Evolutionary conservation across 2,113 vertebrate genomes (phyloP).

Genomic region (Alouatta palliata): DNA sequence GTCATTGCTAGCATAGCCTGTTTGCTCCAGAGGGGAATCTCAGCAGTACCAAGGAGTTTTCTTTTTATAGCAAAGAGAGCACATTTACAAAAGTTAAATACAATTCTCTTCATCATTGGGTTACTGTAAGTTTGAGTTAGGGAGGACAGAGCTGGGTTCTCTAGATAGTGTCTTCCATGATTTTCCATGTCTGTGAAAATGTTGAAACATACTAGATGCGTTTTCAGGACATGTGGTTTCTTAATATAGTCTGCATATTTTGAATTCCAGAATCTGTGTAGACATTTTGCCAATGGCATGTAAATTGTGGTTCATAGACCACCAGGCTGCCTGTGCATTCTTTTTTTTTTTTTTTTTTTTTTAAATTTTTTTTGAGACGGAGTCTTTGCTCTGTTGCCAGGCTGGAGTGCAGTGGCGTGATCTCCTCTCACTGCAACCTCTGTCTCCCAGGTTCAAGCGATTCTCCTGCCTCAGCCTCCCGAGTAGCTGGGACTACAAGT

Average conservation of each 20-base stretch:
- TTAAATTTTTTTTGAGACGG: too few species aligned
- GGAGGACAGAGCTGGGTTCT: not conserved
- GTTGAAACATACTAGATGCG: slow-evolving; percentile 1
- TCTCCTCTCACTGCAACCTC: too few species aligned
- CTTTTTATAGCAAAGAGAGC: not conserved
- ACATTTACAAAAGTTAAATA: not conserved
- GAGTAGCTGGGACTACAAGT: too few species aligned
- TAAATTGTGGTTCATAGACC: slow-evolving; percentile 51
- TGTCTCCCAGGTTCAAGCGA: too few species aligned
- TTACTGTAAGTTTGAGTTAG: not conserved
- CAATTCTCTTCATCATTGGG: not conserved
- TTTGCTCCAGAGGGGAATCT: not conserved
- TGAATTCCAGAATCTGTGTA: slow-evolving; percentile 61
- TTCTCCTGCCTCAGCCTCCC: too few species aligned
- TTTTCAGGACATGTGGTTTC: slow-evolving; percentile 57
- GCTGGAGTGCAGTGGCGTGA: too few species aligned
- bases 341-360: too few species aligned
- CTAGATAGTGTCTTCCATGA: slow-evolving; percentile 21
- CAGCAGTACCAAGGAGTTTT: not conserved
- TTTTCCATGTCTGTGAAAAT: slow-evolving; percentile 42
- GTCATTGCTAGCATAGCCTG: not conserved
- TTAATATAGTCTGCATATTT: slow-evolving; percentile 56
- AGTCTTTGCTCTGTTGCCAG: too few species aligned
- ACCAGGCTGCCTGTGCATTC: slow-evolving; percentile 30
- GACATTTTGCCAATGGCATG: slow-evolving; percentile 49